These are phyloP conservation scores for Rhinoraja longicauda DNA, from an alignment of 2,797 vertebrate genomes.

Conservation along the genomic window DNA sequence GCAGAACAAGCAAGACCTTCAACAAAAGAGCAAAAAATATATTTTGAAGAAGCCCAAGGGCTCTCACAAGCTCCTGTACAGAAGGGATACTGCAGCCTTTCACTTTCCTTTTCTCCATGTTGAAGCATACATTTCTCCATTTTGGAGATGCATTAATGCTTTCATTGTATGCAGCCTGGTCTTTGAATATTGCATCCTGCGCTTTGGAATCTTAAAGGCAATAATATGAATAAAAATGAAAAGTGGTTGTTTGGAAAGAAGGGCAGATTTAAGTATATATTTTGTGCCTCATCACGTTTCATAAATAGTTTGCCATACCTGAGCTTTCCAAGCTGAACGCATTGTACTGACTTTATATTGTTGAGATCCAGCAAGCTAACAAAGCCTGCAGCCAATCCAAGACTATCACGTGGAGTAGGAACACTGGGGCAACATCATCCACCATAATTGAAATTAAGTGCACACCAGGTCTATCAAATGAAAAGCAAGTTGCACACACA, in stretches of 20 bases:
- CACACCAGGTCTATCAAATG: neutral
- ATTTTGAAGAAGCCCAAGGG: neutral
- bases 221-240: neutral
- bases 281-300: neutral
- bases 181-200: neutral
- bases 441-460: neutral
- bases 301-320: neutral
- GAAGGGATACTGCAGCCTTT: neutral
- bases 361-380: neutral
- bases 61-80: no score
- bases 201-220: neutral
- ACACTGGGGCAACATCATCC: neutral
- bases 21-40: neutral
- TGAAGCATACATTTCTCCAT: neutral
- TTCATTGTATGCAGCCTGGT: no score
- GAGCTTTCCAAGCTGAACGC: neutral
- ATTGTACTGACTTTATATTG: neutral
- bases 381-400: neutral
- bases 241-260: neutral
- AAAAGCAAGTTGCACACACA: neutral
- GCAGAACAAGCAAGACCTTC: neutral
- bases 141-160: neutral
- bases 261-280: neutral
- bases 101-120: no score
- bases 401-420: neutral